Base-by-base conservation (phyloP, 2,797 vertebrate species). In the Spinibarbus caldwelli region DNA sequence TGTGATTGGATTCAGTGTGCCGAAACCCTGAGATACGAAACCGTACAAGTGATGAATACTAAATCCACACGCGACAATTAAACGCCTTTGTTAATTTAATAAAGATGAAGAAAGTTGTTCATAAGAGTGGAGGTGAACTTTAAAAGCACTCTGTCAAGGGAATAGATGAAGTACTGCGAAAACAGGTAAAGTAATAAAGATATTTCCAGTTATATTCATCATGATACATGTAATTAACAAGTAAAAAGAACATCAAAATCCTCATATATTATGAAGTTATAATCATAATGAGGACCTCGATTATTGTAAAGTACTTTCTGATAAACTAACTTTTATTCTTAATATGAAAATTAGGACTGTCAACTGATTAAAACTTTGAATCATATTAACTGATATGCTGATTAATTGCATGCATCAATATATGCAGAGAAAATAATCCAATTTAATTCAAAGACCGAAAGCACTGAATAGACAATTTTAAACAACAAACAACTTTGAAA, bases 1-100 rank as follows among this genome's bases (percentile, higher is more conserved):
- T 64, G 75, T 80, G 88, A 89, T 88, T 86, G 88, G 82, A 87
- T 90, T 86, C 66, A 47, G 75, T 21, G 54, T 84, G 62, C 78
- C 80, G 78, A 86, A 84, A 71, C 72, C 41, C 79, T 73, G 57
- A 62, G 83, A 85, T 85, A 72, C 59, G 45, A 31, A 83, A 67
- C 52, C 62, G 49, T 68, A 75, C 80, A 67, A 71, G 82, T 36
- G 77, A 88, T 86, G 86, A 80, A 89, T 85, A 41, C 82, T 45
- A 81, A 86, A 86, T 85, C 26, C 72, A 85, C 84, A 62, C 8
- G 11, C 4, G 64, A 83, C 84, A 75, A 88, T 86, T 85, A 88
- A 80, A 82, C 6, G 29, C 59, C n/a, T 64, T 31, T 83, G 76
- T 82, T 86, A 86, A 87, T 86, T 47, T 86, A 86, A 85, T 87